Conservation (phyloP, 23 tunicate genomes). For the Phallusia fumigata region DNA sequence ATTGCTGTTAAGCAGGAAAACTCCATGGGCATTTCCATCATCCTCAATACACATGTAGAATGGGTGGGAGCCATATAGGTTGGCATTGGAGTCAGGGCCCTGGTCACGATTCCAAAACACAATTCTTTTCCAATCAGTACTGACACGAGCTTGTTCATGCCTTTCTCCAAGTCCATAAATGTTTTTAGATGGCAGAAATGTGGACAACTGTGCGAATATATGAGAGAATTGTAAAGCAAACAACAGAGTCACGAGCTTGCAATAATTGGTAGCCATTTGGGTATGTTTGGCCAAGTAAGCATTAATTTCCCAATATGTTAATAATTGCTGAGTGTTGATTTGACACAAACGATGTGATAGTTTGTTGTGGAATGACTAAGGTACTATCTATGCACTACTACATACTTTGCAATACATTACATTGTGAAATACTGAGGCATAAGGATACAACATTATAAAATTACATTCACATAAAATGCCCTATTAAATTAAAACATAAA, state of each 20-base stretch:
- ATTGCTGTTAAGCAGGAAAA: constrained; percentile 91
- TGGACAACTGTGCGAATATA: constrained; percentile 45
- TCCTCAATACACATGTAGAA: constrained; percentile 65
- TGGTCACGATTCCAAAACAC: constrained; percentile 86
- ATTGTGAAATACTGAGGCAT: too few species aligned
- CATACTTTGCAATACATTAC: too few species aligned
- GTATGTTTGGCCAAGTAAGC: too few species aligned
- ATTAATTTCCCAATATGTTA: too few species aligned
- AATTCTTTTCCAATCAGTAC: constrained; percentile 69
- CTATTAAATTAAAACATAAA: too few species aligned
- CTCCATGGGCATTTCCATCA: constrained; percentile 82
- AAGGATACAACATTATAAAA: too few species aligned
- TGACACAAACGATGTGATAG: too few species aligned
- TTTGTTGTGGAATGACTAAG: too few species aligned
- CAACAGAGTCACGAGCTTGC: background rate
- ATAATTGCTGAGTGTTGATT: too few species aligned
- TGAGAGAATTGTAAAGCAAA: background rate
- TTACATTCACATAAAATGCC: too few species aligned
- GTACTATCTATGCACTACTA: too few species aligned
- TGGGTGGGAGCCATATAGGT: constrained; percentile 89
- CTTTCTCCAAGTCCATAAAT: constrained; percentile 93
- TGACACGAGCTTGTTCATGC: constrained; percentile 37
- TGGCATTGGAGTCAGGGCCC: constrained; percentile 39
- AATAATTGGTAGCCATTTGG: too few species aligned
- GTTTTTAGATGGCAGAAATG: constrained; percentile 52